Conservation (phyloP, 2,113 vertebrate genomes). For the Aix galericulata region DNA sequence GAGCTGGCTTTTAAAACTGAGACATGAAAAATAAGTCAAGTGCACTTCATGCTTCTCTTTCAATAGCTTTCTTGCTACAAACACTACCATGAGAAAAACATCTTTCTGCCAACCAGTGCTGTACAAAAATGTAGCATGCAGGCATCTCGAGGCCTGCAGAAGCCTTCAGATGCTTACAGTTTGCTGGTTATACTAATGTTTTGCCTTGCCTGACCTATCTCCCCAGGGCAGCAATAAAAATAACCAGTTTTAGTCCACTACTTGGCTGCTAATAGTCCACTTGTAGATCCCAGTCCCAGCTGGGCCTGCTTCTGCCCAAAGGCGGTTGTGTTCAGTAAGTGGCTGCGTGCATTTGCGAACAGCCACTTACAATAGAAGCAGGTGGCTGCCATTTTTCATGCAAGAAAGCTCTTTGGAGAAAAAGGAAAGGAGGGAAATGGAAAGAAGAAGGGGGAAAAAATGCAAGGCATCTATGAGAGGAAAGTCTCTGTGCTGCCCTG, state of each 20-base stretch:
- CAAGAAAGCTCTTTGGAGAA: constrained; percentile 21
- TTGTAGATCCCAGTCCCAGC: constrained; percentile 57
- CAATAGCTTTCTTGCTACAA: background rate
- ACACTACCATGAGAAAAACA: background rate
- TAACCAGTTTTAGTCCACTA: constrained; percentile 62
- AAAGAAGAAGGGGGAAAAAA: background rate
- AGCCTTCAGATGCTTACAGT: constrained; percentile 31
- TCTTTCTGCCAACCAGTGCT: background rate
- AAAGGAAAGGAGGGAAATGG: background rate
- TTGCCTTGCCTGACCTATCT: constrained; percentile 59
- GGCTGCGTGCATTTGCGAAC: background rate
- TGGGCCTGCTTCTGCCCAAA: constrained; percentile 64
- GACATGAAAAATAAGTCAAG: background rate
- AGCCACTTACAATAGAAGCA: constrained; percentile 26
- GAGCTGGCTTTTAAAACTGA: background rate
- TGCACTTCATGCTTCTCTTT: background rate
- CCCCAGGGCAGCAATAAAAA: constrained; percentile 64
- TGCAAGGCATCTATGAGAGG: background rate
- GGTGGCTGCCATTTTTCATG: constrained; percentile 44
- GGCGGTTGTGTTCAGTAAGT: constrained; percentile 45
- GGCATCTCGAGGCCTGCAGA: background rate
- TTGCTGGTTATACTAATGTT: constrained; percentile 34
- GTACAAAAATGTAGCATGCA: background rate
- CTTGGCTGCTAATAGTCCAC: constrained; percentile 70
- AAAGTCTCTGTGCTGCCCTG: background rate